Conservation (phyloP, 2,888 invertebrate genomes). For the Leuctra nigra region DNA sequence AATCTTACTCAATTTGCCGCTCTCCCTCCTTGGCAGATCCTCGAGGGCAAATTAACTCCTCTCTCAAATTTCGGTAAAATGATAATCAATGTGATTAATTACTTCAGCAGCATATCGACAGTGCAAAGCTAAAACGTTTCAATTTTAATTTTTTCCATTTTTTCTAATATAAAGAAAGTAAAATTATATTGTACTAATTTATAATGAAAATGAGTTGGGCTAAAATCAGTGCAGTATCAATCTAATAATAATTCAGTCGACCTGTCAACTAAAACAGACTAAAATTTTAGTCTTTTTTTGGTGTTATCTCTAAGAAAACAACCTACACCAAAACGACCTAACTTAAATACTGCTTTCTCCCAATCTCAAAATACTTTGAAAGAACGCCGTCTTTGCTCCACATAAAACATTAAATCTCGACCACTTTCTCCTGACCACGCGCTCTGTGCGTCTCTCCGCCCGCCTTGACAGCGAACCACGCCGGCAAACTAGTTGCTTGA, state of each 20-base stretch:
- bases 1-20: constrained; percentile 9
- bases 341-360: constrained; percentile 4
- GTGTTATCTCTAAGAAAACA: not conserved
- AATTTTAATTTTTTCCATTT: too few relatives aligned
- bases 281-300: too few relatives aligned
- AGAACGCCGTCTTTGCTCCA: constrained; percentile 7
- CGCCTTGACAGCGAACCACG: not conserved
- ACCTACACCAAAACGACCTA: not conserved
- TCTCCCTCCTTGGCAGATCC: constrained; percentile 1
- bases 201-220: too few relatives aligned
- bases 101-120: too few relatives aligned
- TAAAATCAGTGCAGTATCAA: too few relatives aligned
- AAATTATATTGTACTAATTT: too few relatives aligned
- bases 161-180: too few relatives aligned
- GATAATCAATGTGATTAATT: not conserved
- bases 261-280: too few relatives aligned
- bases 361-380: not conserved
- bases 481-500: not conserved
- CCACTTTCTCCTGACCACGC: too few relatives aligned
- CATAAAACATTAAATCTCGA: not conserved
- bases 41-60: not conserved
- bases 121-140: too few relatives aligned
- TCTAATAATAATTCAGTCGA: too few relatives aligned
- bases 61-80: not conserved
- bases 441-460: too few relatives aligned